Evolutionary conservation across 1,140 invertebrate species (phyloP), one percentile per base, ranked within the genome.

Genomic region (Hypothenemus hampei): DNA sequence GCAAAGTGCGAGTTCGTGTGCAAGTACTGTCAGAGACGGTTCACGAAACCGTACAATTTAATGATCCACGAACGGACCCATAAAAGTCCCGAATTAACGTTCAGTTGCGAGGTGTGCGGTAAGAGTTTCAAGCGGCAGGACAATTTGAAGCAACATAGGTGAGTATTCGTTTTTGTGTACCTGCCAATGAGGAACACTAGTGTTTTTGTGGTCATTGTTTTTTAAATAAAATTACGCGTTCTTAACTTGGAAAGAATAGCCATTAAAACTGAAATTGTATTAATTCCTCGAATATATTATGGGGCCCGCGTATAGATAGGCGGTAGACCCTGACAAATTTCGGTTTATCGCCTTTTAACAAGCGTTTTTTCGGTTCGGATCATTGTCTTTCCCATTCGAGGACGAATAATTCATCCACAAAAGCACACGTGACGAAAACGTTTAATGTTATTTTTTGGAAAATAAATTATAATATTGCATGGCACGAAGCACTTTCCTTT

Each of bases 31-130:
- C 88, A 96, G 75, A 85, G 97, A 69, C 84, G 94, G 68, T 99
- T 99, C 81, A 98, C 93, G 68, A 99, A 99, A 79, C 92, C 93
- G 57, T 99, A 99, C 82, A 99, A 99, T 79, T 83, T 99, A 68
- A 91, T 98, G 83, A 98, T 98, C 69, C 96, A 98, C 80, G 95
- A 98, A 74, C 83, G 95, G 69, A 97, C 93, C 60, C 97, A 99
- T 81, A 97, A 97, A 72, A 90, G 93, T 71, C 85, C 85, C 61
- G 95, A 98, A 77, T 82, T 97, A 69, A 96, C 93, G 58, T 99
- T 95, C 81, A 90, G 91, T 67, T 99, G 97, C 78, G 95, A 99
- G 76, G 88, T 98, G 58, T 99, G 97, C 78, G 90, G 93, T 69
- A 98, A 98, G 78, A 91, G 91, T 66, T 99, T 99, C 81, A 91